Evolutionary conservation across 2,888 invertebrate species (phyloP).

Genomic region (Papilio protenor): DNA sequence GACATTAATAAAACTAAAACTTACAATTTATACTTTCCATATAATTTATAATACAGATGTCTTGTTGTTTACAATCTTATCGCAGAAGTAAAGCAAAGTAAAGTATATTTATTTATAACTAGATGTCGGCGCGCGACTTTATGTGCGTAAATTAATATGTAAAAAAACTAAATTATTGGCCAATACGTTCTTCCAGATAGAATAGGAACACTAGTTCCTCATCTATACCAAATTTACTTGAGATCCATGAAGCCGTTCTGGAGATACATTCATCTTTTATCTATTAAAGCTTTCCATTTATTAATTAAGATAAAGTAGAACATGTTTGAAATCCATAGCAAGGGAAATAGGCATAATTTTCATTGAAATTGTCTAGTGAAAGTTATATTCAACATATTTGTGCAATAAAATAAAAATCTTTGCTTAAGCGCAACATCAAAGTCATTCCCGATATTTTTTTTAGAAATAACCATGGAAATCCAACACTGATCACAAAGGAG

Average conservation of each 20-base stretch:
- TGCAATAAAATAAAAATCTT: not conserved
- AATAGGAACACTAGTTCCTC: no score
- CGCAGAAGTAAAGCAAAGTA: not conserved
- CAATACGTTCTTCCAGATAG: no score
- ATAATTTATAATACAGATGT: not conserved
- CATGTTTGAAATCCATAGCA: not conserved
- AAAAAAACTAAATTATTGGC: no score
- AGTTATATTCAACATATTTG: not conserved
- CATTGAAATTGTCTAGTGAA: not conserved
- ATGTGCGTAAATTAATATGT: no score
- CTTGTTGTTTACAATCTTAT: not conserved
- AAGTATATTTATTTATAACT: no score
- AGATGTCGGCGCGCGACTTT: no score
- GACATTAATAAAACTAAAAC: conserved; percentile 24
- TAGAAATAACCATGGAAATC: conserved; percentile 5
- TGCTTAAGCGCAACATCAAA: not conserved
- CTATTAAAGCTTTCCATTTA: no score
- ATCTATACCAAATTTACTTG: no score
- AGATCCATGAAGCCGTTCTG: no score
- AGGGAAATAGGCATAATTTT: not conserved
- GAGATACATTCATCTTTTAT: no score
- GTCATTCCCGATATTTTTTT: not conserved
- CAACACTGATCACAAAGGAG: not conserved
- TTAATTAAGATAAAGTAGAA: no score
- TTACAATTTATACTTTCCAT: conserved; percentile 9